Percentiles rank a stretch among this genome's conserved stretches.
Evolutionary conservation across 2,797 vertebrate species (phyloP).

Genomic region (Amphiprion clarkii): DNA sequence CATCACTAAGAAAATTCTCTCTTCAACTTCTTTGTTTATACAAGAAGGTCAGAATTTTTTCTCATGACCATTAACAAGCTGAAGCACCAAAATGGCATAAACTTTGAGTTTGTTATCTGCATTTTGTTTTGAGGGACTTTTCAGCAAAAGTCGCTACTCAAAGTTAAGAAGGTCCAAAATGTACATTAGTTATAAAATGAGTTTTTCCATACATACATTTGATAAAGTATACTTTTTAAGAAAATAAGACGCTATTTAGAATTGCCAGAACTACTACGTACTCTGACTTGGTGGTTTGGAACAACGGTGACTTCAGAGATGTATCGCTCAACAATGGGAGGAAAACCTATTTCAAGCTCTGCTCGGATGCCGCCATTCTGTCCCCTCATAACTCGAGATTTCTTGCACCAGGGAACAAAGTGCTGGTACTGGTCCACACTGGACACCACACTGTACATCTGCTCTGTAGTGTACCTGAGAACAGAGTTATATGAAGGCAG

Average conservation of each 20-base stretch:
- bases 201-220: no score
- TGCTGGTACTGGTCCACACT: conserved; percentile 84
- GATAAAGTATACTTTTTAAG: neutral
- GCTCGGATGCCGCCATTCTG: conserved; percentile 65
- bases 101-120: neutral
- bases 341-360: conserved; percentile 86
- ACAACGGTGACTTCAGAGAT: conserved; percentile 82
- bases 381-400: conserved; percentile 76
- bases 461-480: conserved; percentile 82
- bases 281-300: conserved; percentile 86
- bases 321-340: conserved; percentile 86
- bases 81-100: neutral
- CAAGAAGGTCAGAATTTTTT: neutral
- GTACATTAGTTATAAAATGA: neutral
- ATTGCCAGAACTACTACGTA: conserved; percentile 48
- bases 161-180: no score
- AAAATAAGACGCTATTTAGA: neutral
- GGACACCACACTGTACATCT: conserved; percentile 86
- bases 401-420: conserved; percentile 90
- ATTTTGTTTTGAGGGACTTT: no score
- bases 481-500: conserved; percentile 9
- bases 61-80: neutral
- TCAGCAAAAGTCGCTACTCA: no score
- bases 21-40: neutral
- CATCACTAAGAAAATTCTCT: neutral